Evolutionary conservation across 2,888 invertebrate genomes (phyloP).

Genomic region (Trichacis sp.): DNA sequence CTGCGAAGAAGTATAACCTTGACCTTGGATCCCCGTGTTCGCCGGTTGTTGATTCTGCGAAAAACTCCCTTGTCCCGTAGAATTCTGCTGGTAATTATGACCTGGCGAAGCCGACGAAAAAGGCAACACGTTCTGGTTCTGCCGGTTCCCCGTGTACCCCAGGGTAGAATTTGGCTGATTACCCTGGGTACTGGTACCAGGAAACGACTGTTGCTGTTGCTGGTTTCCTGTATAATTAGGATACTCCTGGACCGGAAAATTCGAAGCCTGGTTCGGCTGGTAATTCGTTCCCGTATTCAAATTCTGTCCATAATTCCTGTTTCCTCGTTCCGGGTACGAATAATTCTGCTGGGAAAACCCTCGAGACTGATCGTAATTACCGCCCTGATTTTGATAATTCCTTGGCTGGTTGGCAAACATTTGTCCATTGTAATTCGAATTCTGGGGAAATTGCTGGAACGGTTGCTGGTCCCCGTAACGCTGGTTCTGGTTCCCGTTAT

Average conservation of each 20-base stretch:
- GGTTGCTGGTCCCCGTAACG: constrained; percentile 56
- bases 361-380: constrained; percentile 57
- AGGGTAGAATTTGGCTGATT: constrained; percentile 24
- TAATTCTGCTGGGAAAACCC: constrained; percentile 54
- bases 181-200: constrained; percentile 22
- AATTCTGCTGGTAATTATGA: constrained; percentile 26
- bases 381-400: constrained; percentile 52
- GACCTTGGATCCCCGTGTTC: constrained; percentile 23
- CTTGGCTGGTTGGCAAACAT: constrained; percentile 48
- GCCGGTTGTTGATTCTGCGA: constrained; percentile 33
- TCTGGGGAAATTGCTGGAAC: constrained; percentile 57
- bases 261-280: constrained; percentile 49
- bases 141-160: constrained; percentile 37
- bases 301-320: constrained; percentile 53
- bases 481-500: constrained; percentile 52
- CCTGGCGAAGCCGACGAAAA: no score
- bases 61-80: constrained; percentile 10
- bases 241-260: constrained; percentile 48
- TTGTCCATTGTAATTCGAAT: constrained; percentile 53
- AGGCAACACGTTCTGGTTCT: constrained; percentile 40
- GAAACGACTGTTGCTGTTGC: constrained; percentile 43
- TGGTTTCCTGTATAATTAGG: constrained; percentile 45
- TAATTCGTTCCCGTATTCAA: constrained; percentile 56
- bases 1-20: constrained; percentile 38
- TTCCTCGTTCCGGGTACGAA: constrained; percentile 55